Evolutionary conservation across 1,140 invertebrate genomes (phyloP).

Genomic region (Eupristina koningsbergeri): DNA sequence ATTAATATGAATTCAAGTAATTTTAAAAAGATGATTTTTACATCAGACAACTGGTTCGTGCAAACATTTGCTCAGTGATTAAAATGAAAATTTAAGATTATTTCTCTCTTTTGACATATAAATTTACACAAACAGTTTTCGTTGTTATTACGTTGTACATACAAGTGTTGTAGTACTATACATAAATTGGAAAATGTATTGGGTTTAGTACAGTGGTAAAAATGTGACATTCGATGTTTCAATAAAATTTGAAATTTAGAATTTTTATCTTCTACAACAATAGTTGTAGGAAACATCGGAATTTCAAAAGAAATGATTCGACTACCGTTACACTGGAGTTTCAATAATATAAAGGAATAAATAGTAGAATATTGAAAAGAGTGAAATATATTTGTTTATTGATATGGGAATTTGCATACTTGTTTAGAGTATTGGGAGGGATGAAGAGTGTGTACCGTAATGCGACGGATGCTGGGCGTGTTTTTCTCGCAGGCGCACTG

Average conservation of each 20-base stretch:
- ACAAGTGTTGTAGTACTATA: background rate
- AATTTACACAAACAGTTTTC: background rate
- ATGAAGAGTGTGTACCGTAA: background rate
- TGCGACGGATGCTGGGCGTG: conserved; percentile 18
- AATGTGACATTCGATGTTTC: background rate
- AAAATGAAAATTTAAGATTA: too few relatives aligned
- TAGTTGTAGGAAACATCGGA: background rate
- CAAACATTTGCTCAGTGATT: too few relatives aligned
- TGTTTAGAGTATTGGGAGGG: background rate
- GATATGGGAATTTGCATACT: conserved; percentile 10
- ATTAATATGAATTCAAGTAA: too few relatives aligned
- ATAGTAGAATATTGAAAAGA: background rate
- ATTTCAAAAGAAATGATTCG: background rate
- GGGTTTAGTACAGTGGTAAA: background rate
- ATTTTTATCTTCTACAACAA: background rate
- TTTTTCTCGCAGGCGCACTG: background rate
- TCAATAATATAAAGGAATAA: background rate
- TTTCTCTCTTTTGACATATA: too few relatives aligned
- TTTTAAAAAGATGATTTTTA: too few relatives aligned
- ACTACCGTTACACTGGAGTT: background rate
- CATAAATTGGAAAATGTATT: background rate
- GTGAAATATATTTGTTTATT: conserved; percentile 18
- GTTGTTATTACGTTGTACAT: background rate
- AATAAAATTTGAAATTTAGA: background rate
- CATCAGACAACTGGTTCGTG: too few relatives aligned